Evolutionary conservation across 2,888 invertebrate species (phyloP), one percentile per base, ranked within the genome.

Genomic region (Morpho helenor): DNA sequence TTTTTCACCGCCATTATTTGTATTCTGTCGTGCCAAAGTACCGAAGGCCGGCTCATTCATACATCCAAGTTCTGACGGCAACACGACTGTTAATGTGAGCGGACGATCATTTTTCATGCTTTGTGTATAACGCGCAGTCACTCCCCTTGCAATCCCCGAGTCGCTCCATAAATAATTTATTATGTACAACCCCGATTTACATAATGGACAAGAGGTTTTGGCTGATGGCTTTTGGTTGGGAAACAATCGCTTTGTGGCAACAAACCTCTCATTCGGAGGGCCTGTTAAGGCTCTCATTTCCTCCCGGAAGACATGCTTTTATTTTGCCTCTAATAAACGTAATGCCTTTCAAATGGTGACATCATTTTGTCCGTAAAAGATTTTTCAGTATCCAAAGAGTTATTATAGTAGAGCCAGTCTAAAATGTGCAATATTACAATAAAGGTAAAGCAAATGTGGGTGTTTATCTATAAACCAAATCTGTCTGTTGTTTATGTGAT

Each of bases 71-170:
- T 31, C 31, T 59, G 66, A 66, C 57, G 63, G 57, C 59, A 56
- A 61, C 57, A 58, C 55, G 59, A 59, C 66, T 65, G 65, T 49
- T 65, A 66, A 63, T 63, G 68, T 61, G 64, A 64, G 68, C 66
- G 56, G 56, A 52, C 59, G 61, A 68, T 76, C 82, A 80, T 83
- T 82, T 80, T 79, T 82, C 83, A 80, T 76, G 74, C 80, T 77
- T 82, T 82, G 80, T 81, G 71, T 71, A 65, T 49, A 68, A 63
- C 71, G 78, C 77, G 73, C 63, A 65, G 63, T 69, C 73, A 71
- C 77, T 54, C 59, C 59, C 59, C 44, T 54, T 40, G 50, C 56
- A 48, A 53, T 53, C 48, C 62, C 60, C 42, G 49, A 47, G 50
- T 49, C 16, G 42, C 53, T 43, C 62, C 64, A 68, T 68, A 66